Conservation (phyloP, 2,888 invertebrate genomes). For the Pimpla rufipes region DNA sequence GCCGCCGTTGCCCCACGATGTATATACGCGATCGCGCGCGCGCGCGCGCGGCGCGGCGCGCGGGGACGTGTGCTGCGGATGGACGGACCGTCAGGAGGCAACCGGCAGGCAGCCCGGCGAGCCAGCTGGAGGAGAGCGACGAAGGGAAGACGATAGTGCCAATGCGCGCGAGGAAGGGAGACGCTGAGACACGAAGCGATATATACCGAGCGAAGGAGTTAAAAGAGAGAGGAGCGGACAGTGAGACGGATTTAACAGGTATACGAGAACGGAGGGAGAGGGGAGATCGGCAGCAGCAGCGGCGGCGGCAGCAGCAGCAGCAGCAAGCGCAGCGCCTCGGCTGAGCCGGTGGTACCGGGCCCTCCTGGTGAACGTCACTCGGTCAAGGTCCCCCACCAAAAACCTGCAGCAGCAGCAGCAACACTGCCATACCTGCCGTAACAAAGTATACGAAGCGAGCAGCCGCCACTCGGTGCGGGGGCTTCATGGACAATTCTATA, state of each 20-base stretch:
- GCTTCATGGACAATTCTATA: slow-evolving; percentile 79
- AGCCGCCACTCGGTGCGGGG: slow-evolving; percentile 38
- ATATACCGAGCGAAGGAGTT: slow-evolving; percentile 23
- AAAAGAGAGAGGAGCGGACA: slow-evolving; percentile 53
- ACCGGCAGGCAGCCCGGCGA: slow-evolving; percentile 5
- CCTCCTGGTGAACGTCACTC: slow-evolving; percentile 79
- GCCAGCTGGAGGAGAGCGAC: slow-evolving; percentile 27
- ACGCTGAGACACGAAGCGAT: slow-evolving; percentile 21
- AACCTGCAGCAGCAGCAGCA: slow-evolving; percentile 72
- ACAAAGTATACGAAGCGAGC: slow-evolving; percentile 44
- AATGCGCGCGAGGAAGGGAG: slow-evolving; percentile 44
- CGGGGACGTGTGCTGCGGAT: slow-evolving; percentile 62
- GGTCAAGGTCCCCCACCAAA: slow-evolving; percentile 84
- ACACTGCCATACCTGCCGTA: slow-evolving; percentile 45
- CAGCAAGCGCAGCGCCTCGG: slow-evolving; percentile 33
- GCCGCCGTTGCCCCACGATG: slow-evolving; percentile 58
- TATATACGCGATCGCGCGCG: slow-evolving; percentile 50
- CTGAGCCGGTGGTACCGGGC: slow-evolving; percentile 42
- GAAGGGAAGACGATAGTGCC: slow-evolving; percentile 31
- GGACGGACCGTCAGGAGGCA: slow-evolving; percentile 57
- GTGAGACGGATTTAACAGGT: slow-evolving; percentile 73
- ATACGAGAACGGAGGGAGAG: slow-evolving; percentile 59
- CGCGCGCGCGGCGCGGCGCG: too few relatives aligned
- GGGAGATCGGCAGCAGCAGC: slow-evolving; percentile 17
- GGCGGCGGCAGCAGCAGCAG: slow-evolving; percentile 4